Base-by-base conservation (phyloP, 2,888 invertebrate genomes). In the Drosophila cognata region DNA sequence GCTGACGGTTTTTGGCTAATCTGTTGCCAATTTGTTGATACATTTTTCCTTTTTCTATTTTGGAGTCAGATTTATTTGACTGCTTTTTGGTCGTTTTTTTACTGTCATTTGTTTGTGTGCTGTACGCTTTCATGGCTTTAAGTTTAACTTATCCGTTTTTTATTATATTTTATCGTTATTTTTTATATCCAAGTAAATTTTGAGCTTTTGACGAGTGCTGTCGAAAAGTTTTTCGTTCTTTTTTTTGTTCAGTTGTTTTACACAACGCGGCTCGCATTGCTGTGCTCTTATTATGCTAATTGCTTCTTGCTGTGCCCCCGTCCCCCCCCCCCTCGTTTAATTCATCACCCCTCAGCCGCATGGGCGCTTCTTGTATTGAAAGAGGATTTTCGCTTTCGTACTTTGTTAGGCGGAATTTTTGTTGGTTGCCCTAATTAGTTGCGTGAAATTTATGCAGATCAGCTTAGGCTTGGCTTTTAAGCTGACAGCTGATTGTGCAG, bases 401-500 rank as follows among this genome's bases (percentile, higher is more conserved):
- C 71, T 71, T 63, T 18, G 62, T 16, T 58, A 2, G 38, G 16
- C 63, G 46, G 7, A 53, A 60, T 70, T 35, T 67, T 75, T 62
- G 71, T 62, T 67, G 79, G 73, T 69, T 73, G 61, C 58, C 63
- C 86, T 89, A 85, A 85, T 85, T 85, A 89, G 86, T 77, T 79
- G 83, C 79, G 77, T 77, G 69, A 77, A 77, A 85, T 89, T 89
- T 89, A 85, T 85, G 86, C 73, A 88, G 75, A 88, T 79, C 88
- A 76, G 82, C 67, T 62, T 66, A 56, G 74, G 8, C 68, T 63
- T 58, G 29, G 48, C 62, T 43, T 41, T 53, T 59, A 68, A 81
- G 77, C 69, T 43, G 71, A 58, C 81, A 65, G 66, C 55, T n/a
- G 46, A 63, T 79, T 62, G 61, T 29, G 59, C 57, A 48, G 41